phyloP scores from a whole-genome alignment of 2,888 invertebrate species.

The Tyria jacobaeae region DNA sequence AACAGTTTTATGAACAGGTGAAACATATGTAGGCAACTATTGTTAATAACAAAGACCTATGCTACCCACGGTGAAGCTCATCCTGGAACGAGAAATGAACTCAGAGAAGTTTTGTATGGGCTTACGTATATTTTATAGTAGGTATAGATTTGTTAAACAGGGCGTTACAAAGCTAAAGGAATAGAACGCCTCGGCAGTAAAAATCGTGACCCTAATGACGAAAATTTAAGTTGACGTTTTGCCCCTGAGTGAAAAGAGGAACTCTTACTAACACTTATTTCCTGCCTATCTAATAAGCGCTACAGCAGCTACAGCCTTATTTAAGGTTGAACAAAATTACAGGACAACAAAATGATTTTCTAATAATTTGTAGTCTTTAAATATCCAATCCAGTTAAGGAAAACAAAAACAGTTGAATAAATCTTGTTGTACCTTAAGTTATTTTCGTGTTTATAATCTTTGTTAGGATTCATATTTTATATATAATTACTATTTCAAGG shows the following conservation, averaged over 20 bases:
- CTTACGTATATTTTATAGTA: neutral
- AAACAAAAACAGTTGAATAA: neutral
- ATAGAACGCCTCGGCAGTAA: neutral
- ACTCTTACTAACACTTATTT: too few species aligned
- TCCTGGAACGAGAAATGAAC: neutral
- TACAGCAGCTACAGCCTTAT: too few species aligned
- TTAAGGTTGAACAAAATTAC: neutral
- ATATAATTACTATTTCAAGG: conserved; percentile 38
- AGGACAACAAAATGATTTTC: neutral
- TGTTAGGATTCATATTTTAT: conserved; percentile 20
- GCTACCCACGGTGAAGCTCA: neutral
- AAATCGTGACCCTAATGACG: neutral
- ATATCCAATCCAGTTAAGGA: neutral
- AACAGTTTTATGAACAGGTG: neutral
- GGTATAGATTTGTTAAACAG: too few species aligned
- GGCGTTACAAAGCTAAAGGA: too few species aligned
- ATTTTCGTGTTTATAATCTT: conserved; percentile 4
- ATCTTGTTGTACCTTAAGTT: conserved; percentile 1
- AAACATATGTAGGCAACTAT: neutral
- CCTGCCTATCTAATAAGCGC: too few species aligned
- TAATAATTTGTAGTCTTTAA: neutral
- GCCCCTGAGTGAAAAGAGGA: too few species aligned
- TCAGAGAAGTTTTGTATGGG: neutral
- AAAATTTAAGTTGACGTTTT: neutral
- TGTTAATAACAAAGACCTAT: neutral